phyloP scores from a whole-genome alignment of 2,797 vertebrate genomes.

The Tauraco hartlaubi region DNA sequence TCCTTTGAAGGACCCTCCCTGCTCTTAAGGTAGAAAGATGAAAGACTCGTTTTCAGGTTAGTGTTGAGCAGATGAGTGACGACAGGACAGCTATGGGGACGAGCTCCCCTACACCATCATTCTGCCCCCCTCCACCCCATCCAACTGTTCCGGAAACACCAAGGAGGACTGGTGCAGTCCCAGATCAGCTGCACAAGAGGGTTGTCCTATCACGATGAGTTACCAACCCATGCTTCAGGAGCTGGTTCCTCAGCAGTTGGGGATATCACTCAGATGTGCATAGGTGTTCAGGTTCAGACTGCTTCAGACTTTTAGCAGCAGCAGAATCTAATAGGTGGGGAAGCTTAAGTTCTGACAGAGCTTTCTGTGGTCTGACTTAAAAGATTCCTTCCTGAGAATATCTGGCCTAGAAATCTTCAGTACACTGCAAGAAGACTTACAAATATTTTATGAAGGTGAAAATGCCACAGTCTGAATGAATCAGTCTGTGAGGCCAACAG shows the following conservation, averaged over 20 bases:
- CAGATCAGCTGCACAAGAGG: background rate
- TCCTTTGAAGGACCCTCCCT: background rate
- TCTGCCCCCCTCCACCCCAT: background rate
- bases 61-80: background rate
- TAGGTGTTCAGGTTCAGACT: background rate
- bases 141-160: background rate
- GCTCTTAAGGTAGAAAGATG: background rate
- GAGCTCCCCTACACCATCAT: background rate
- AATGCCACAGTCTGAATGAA: background rate
- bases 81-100: background rate
- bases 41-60: background rate
- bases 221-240: background rate
- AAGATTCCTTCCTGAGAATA: background rate
- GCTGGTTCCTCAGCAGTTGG: background rate
- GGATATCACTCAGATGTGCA: background rate
- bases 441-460: conserved; percentile 9
- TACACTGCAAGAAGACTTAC: background rate
- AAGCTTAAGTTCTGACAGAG: background rate
- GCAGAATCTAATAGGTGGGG: background rate
- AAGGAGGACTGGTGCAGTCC: background rate
- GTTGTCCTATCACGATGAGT: background rate
- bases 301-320: background rate
- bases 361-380: background rate
- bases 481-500: accelerated
- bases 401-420: background rate